A percentile compares a stretch with the other conserved stretches of the same genome.
Conservation (phyloP, 1,140 invertebrate species). For the Sycobia sp. region DNA sequence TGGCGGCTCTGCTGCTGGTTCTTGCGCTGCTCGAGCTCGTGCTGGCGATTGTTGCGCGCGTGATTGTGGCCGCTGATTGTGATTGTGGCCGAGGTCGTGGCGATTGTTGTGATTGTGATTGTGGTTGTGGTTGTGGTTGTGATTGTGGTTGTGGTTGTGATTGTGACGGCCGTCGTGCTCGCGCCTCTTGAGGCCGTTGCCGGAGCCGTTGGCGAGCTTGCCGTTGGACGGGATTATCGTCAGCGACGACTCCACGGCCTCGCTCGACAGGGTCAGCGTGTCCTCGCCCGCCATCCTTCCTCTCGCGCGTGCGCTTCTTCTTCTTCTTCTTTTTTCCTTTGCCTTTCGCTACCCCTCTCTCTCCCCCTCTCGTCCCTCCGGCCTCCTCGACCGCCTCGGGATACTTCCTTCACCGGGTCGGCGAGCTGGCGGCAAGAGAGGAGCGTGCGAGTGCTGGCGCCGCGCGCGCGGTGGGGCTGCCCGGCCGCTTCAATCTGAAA, state of each 20-base stretch:
- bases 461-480: no score
- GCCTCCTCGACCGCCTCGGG: neutral
- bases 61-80: neutral
- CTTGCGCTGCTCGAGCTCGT: no score
- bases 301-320: neutral
- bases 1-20: conserved; percentile 35
- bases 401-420: no score
- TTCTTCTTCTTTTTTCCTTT: no score
- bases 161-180: no score
- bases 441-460: no score
- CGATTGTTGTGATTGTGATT: no score
- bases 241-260: conserved; percentile 45
- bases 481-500: no score
- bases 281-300: conserved; percentile 53
- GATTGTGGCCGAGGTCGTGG: no score
- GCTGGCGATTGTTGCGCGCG: no score
- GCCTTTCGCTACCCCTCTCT: conserved; percentile 4
- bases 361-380: neutral
- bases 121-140: conserved; percentile 56
- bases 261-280: conserved; percentile 49
- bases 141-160: no score
- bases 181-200: conserved; percentile 43
- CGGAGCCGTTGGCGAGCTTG: conserved; percentile 55
- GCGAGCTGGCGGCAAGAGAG: no score
- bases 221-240: conserved; percentile 48